Evolutionary conservation across 2,888 invertebrate genomes (phyloP).

Genomic region (Acronicta psi): DNA sequence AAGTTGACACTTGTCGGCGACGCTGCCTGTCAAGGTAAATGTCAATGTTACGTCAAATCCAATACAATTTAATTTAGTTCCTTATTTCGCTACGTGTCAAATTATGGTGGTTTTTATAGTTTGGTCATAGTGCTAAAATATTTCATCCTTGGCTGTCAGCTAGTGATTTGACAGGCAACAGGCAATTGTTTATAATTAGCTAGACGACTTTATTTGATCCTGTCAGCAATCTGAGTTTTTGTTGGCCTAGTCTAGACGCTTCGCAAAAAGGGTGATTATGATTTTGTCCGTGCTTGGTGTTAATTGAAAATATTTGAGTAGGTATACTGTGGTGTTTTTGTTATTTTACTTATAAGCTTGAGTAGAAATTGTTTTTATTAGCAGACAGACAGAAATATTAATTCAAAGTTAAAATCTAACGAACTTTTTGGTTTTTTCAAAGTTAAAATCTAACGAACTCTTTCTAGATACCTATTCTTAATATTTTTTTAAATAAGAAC

Average conservation of each 20-base stretch:
- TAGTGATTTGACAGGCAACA: conserved; percentile 52
- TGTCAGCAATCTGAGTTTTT: conserved; percentile 24
- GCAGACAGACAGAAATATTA: too few relatives aligned
- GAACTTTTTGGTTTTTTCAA: too few relatives aligned
- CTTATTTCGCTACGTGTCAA: conserved; percentile 2
- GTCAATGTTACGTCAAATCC: conserved; percentile 21
- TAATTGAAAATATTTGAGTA: too few relatives aligned
- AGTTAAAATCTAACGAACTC: too few relatives aligned
- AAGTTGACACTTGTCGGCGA: conserved; percentile 7
- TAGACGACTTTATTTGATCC: conserved; percentile 37
- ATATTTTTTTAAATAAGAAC: too few relatives aligned
- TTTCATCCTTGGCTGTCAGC: conserved; percentile 52
- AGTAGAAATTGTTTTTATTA: too few relatives aligned
- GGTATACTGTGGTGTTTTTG: too few relatives aligned
- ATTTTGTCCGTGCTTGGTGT: conserved; percentile 2
- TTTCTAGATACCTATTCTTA: too few relatives aligned
- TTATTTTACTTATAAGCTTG: too few relatives aligned
- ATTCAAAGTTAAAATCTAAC: too few relatives aligned
- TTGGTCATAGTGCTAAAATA: conserved; percentile 28
- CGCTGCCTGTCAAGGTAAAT: conserved; percentile 18
- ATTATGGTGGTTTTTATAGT: neutral
- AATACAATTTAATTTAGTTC: conserved; percentile 20
- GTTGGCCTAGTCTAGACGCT: conserved; percentile 35
- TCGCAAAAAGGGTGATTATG: conserved; percentile 30
- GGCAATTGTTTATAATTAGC: conserved; percentile 38